Evolutionary conservation across 2,888 invertebrate genomes (phyloP).

Genomic region (Ophion slaviceki): DNA sequence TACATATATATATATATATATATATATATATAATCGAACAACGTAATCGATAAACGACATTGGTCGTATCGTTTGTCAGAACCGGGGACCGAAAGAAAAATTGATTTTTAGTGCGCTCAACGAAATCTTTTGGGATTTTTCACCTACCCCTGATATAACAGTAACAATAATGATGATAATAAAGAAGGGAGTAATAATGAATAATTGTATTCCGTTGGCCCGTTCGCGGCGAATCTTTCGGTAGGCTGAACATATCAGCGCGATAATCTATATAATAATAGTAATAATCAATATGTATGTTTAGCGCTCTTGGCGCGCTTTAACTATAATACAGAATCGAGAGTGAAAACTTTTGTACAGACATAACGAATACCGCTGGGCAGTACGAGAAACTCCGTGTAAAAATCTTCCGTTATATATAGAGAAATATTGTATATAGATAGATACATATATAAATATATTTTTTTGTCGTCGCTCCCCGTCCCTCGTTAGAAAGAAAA

Average conservation of each 20-base stretch:
- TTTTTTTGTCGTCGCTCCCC: constrained; percentile 20
- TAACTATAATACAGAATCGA: constrained; percentile 67
- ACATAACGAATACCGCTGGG: constrained; percentile 70
- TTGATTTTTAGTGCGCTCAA: constrained; percentile 72
- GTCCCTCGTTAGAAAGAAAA: constrained; percentile 6
- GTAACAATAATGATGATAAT: constrained; percentile 66
- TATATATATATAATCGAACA: not conserved
- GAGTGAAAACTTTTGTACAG: constrained; percentile 67
- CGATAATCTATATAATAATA: constrained; percentile 56
- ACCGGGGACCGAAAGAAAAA: constrained; percentile 58
- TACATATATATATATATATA: no score
- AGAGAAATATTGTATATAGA: constrained; percentile 30
- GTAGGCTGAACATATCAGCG: constrained; percentile 37
- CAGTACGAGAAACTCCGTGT: constrained; percentile 68
- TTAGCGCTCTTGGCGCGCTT: constrained; percentile 59
- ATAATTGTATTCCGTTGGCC: constrained; percentile 57
- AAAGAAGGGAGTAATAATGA: constrained; percentile 64
- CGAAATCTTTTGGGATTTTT: constrained; percentile 72
- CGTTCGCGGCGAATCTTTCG: constrained; percentile 37
- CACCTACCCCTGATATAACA: constrained; percentile 70
- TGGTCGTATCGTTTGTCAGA: not conserved
- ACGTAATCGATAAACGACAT: not conserved
- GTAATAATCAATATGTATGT: constrained; percentile 60
- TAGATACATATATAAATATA: constrained; percentile 28
- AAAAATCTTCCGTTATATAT: constrained; percentile 63